Conservation (phyloP, 1,140 invertebrate species). For the Lutraria rhynchaena region DNA sequence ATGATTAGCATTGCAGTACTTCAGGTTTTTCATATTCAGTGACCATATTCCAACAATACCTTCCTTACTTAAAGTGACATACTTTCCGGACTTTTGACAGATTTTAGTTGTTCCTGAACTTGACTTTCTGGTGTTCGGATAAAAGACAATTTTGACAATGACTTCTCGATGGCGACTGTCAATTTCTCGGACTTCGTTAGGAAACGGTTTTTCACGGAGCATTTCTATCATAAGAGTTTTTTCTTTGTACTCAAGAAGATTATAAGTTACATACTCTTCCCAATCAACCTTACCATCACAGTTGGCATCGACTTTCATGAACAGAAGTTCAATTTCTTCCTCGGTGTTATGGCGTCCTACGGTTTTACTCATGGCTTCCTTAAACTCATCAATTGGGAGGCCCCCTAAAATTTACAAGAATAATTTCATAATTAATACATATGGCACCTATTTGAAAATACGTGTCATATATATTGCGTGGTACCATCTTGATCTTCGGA, state of each 20-base stretch:
- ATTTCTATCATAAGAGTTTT: conserved; percentile 74
- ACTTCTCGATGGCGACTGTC: conserved; percentile 65
- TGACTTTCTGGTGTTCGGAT: conserved; percentile 63
- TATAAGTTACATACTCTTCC: conserved; percentile 79
- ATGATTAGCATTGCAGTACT: conserved; percentile 57
- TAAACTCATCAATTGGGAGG: conserved; percentile 74
- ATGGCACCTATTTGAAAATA: too few relatives aligned
- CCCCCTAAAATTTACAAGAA: too few relatives aligned
- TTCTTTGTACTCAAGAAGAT: conserved; percentile 77
- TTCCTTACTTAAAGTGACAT: conserved; percentile 71
- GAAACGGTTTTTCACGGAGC: conserved; percentile 71
- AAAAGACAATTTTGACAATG: conserved; percentile 68
- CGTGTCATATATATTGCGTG: too few relatives aligned
- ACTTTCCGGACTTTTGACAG: conserved; percentile 66
- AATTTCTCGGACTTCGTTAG: conserved; percentile 66
- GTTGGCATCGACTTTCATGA: conserved; percentile 80
- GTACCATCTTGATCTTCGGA: too few relatives aligned
- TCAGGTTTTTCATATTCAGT: conserved; percentile 67
- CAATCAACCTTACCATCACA: conserved; percentile 80
- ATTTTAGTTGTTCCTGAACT: conserved; percentile 26
- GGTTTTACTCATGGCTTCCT: conserved; percentile 68
- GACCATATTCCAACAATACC: conserved; percentile 72
- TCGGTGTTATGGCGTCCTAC: conserved; percentile 67
- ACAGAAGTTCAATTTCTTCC: conserved; percentile 71
- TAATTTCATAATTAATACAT: too few relatives aligned